phyloP scores from a whole-genome alignment of 1,140 invertebrate genomes.

The Cryptotermes secundus region DNA sequence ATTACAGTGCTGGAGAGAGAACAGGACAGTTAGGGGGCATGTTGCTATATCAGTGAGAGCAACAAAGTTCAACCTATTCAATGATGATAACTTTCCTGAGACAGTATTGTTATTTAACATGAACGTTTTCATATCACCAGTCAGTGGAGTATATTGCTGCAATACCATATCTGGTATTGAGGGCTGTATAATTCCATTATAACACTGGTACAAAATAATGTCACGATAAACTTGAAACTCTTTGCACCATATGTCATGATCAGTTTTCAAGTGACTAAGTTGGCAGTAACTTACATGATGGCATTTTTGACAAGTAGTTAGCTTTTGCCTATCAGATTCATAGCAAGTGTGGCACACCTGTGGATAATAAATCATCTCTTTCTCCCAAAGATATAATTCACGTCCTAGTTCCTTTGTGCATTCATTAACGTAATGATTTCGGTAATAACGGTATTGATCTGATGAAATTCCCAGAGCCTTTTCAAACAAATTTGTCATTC shows the following conservation, averaged over 20 bases:
- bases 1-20: slow-evolving; percentile 52
- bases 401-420: slow-evolving; percentile 59
- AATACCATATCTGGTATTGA: slow-evolving; percentile 53
- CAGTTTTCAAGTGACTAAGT: slow-evolving; percentile 41
- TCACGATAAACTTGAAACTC: slow-evolving; percentile 46
- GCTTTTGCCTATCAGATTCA: slow-evolving; percentile 49
- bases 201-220: slow-evolving; percentile 46
- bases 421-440: slow-evolving; percentile 60
- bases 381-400: slow-evolving; percentile 61
- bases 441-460: slow-evolving; percentile 59
- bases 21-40: slow-evolving; percentile 62
- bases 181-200: slow-evolving; percentile 43
- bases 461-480: slow-evolving; percentile 53
- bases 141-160: slow-evolving; percentile 51
- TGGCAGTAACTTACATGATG: slow-evolving; percentile 52
- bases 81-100: slow-evolving; percentile 47
- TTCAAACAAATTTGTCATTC: slow-evolving; percentile 51
- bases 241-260: slow-evolving; percentile 47
- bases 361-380: slow-evolving; percentile 66
- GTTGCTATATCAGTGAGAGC: slow-evolving; percentile 63
- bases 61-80: slow-evolving; percentile 61
- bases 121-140: slow-evolving; percentile 38
- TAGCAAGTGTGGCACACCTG: slow-evolving; percentile 59
- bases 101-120: slow-evolving; percentile 36
- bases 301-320: slow-evolving; percentile 57